Conservation (phyloP, 2,797 vertebrate species). For the Linurgus olivaceus region DNA sequence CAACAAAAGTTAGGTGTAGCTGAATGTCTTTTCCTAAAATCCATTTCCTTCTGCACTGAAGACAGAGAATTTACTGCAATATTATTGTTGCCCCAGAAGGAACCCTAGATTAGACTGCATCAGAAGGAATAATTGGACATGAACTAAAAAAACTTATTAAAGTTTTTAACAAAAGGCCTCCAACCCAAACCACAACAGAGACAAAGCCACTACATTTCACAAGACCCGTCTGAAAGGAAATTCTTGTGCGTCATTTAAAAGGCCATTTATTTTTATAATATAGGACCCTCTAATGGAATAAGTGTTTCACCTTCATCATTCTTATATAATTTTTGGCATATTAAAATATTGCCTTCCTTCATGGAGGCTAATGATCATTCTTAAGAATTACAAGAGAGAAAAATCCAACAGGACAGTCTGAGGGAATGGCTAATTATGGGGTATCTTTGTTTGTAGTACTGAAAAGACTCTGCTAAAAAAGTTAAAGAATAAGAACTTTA, state of each 20-base stretch:
- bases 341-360: neutral
- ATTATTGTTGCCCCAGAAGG: neutral
- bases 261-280: conserved; percentile 32
- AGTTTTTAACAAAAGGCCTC: neutral
- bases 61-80: neutral
- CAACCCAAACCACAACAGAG: conserved; percentile 15
- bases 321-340: neutral
- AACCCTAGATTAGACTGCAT: neutral
- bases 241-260: conserved; percentile 10
- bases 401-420: neutral
- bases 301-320: neutral
- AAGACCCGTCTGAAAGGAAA: conserved; percentile 33
- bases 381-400: neutral
- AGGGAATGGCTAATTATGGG: neutral
- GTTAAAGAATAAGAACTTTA: neutral
- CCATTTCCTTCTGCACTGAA: neutral
- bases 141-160: neutral
- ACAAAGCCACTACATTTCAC: conserved; percentile 44
- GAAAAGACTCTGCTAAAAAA: neutral
- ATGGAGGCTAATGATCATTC: neutral
- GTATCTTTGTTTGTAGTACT: neutral
- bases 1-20: neutral
- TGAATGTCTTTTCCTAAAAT: neutral
- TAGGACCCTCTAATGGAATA: conserved; percentile 10
- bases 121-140: neutral